Conservation (phyloP, 2,113 vertebrate species). For the Ammodytes marinus region DNA sequence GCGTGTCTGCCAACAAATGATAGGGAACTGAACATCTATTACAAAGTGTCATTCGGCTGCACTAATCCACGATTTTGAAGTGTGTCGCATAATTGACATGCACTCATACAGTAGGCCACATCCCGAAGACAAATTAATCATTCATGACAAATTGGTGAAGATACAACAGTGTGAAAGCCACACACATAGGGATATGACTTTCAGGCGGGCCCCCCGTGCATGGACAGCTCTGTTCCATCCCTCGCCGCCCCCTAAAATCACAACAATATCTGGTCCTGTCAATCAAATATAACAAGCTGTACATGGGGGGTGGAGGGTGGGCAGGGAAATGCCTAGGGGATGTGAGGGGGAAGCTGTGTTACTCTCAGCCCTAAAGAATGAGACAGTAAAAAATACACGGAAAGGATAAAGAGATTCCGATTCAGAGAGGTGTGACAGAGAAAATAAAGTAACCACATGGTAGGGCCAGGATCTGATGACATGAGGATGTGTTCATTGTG, state of each 20-base stretch:
- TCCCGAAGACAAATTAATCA: slow-evolving; percentile 42
- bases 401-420: slow-evolving; percentile 19
- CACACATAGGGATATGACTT: slow-evolving; percentile 44
- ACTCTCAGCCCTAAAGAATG: slow-evolving; percentile 19
- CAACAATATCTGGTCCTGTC: slow-evolving; percentile 62
- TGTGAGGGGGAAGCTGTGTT: background rate
- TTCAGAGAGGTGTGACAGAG: slow-evolving; percentile 2
- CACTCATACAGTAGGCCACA: background rate
- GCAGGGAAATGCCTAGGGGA: background rate
- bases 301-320: slow-evolving; percentile 16
- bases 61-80: slow-evolving; percentile 31
- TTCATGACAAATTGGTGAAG: slow-evolving; percentile 45
- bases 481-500: background rate
- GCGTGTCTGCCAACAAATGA: slow-evolving; percentile 41
- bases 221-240: slow-evolving; percentile 54
- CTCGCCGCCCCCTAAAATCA: slow-evolving; percentile 50
- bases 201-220: slow-evolving; percentile 29
- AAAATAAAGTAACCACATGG: slow-evolving; percentile 26
- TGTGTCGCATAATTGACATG: slow-evolving; percentile 27
- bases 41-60: slow-evolving; percentile 36
- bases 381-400: slow-evolving; percentile 11
- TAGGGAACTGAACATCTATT: slow-evolving; percentile 28
- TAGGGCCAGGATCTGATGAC: background rate
- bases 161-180: slow-evolving; percentile 1
- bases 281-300: slow-evolving; percentile 77